These are phyloP conservation scores for Falco peregrinus DNA, from an alignment of 2,797 vertebrate genomes.

Conservation along the genomic window DNA sequence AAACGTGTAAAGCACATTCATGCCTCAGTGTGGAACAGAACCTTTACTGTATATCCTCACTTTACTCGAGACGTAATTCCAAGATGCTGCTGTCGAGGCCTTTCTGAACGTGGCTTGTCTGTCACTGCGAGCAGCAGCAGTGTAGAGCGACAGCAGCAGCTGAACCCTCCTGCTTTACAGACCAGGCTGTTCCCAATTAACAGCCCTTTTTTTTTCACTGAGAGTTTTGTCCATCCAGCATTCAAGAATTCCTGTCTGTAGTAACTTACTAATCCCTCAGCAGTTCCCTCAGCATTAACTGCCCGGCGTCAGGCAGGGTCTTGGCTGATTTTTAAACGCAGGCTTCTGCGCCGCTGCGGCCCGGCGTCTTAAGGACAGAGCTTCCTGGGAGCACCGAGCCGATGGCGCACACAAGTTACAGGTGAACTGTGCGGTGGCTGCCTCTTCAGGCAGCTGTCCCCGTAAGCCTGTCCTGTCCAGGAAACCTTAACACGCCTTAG, in stretches of 20 bases:
- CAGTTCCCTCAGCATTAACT: background rate
- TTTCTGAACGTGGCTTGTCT: background rate
- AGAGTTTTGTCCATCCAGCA: background rate
- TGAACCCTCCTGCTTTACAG: background rate
- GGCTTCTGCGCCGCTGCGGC: fast-evolving
- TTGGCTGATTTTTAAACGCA: background rate
- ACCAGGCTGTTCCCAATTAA: background rate
- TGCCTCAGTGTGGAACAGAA: background rate
- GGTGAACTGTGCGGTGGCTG: background rate
- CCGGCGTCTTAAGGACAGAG: fast-evolving
- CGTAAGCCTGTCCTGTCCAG: fast-evolving
- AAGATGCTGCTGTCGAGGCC: background rate
- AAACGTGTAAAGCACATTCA: background rate
- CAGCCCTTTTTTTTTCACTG: background rate
- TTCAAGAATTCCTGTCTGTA: too few relatives aligned
- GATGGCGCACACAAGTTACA: fast-evolving
- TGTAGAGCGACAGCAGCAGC: background rate
- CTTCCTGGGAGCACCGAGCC: background rate
- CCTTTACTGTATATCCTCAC: background rate
- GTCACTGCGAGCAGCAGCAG: fast-evolving
- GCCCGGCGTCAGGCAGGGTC: background rate
- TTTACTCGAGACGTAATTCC: background rate
- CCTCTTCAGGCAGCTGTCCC: too few relatives aligned
- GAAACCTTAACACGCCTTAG: too few relatives aligned
- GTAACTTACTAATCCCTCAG: too few relatives aligned